Percentiles rank a stretch among this genome's conserved stretches.
phyloP scores from a whole-genome alignment of 35 echinoderm and acorn worm species.

The Antedon bifida region DNA sequence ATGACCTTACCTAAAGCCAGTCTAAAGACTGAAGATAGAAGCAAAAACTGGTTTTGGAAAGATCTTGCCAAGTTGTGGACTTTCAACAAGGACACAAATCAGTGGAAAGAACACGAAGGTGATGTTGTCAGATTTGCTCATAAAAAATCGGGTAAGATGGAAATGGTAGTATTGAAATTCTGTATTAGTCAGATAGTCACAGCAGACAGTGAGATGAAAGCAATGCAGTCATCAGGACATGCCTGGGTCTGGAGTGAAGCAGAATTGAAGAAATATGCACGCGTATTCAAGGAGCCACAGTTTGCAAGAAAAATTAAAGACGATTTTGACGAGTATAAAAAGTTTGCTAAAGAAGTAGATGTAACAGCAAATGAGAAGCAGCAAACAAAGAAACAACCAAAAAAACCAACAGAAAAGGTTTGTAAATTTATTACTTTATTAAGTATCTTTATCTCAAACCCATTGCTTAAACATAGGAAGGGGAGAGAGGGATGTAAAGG shows the following conservation, averaged over 20 bases:
- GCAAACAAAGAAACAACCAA: not conserved
- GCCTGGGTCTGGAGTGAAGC: constrained; percentile 62
- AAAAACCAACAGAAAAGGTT: not conserved
- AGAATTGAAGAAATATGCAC: constrained; percentile 40
- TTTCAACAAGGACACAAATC: constrained; percentile 18
- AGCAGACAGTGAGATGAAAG: constrained; percentile 34
- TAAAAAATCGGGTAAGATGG: constrained; percentile 16
- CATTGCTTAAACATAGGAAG: too few relatives aligned
- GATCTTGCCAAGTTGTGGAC: constrained; percentile 34
- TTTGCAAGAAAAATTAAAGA: constrained; percentile 26
- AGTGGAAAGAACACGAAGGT: constrained; percentile 67
- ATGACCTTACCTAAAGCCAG: constrained; percentile 22
- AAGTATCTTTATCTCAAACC: too few relatives aligned
- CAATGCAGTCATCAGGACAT: constrained; percentile 39
- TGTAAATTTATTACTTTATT: too few relatives aligned
- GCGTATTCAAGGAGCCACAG: constrained; percentile 55
- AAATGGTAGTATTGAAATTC: constrained; percentile 57
- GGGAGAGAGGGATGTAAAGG: too few relatives aligned
- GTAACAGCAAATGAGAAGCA: not conserved
- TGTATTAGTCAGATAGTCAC: constrained; percentile 58
- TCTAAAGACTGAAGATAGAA: constrained; percentile 54
- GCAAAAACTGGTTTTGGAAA: constrained; percentile 29
- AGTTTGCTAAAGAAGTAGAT: not conserved
- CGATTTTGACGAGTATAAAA: constrained; percentile 30
- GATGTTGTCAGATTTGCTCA: constrained; percentile 46